These are phyloP conservation scores for Ondatra zibethicus DNA, from an alignment of 2,113 vertebrate genomes.

Conservation along the genomic window DNA sequence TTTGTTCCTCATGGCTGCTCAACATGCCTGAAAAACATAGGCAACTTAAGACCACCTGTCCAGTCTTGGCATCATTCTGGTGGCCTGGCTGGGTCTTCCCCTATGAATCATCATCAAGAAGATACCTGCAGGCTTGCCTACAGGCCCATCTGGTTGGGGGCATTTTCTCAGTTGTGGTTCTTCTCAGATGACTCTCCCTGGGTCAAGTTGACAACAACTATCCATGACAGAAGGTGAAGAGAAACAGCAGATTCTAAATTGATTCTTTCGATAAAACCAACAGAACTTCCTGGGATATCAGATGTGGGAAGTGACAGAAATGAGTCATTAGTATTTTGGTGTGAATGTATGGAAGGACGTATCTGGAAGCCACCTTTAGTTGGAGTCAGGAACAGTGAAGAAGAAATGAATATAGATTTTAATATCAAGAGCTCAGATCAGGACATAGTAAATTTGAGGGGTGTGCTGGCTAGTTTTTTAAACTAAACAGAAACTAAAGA, in stretches of 20 bases:
- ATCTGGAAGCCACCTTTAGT: constrained; percentile 16
- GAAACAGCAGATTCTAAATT: background rate
- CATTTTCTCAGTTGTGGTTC: background rate
- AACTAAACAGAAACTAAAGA: background rate
- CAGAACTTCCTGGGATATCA: background rate
- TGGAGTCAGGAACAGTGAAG: background rate
- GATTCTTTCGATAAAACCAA: constrained; percentile 23
- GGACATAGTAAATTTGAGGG: background rate
- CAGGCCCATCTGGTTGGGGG: no score
- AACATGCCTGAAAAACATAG: no score
- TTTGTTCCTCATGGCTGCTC: background rate
- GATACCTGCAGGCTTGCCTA: background rate
- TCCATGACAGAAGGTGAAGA: background rate
- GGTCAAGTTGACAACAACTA: background rate
- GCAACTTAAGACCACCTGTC: background rate
- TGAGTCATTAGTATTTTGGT: constrained; percentile 14
- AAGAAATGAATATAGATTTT: constrained; percentile 1
- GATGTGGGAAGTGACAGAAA: constrained; percentile 13
- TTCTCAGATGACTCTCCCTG: background rate
- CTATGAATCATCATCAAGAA: background rate
- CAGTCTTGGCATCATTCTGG: background rate
- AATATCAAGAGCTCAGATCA: constrained; percentile 1
- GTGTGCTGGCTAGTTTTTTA: background rate
- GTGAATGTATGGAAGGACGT: background rate
- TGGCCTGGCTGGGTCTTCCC: background rate